Conservation (phyloP, 2,797 vertebrate species). For the Podarcis siculus region DNA sequence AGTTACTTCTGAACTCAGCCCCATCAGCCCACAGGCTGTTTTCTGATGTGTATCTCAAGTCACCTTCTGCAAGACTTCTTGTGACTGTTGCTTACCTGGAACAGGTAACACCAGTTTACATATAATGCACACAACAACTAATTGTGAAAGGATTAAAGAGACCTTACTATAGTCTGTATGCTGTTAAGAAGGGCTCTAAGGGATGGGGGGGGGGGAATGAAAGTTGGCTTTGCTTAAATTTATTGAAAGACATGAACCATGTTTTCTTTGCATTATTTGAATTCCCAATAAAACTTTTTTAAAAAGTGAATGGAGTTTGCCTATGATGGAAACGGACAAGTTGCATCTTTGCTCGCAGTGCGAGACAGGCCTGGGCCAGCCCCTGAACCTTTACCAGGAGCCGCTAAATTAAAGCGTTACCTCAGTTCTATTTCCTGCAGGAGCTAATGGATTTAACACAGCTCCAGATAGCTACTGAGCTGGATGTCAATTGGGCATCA, state of each 20-base stretch:
- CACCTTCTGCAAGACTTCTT: neutral
- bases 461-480: too few species aligned
- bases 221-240: neutral
- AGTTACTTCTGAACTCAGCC: neutral
- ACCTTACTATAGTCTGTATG: neutral
- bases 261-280: slow-evolving; percentile 1
- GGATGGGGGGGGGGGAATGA: neutral
- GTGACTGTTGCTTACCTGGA: neutral
- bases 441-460: too few species aligned
- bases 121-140: neutral
- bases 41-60: neutral
- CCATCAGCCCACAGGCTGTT: neutral
- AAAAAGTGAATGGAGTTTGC: neutral
- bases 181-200: neutral
- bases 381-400: too few species aligned
- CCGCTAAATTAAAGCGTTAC: too few species aligned
- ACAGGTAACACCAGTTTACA: neutral
- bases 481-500: too few species aligned
- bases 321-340: neutral
- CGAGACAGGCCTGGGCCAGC: too few species aligned
- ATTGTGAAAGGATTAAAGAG: neutral
- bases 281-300: slow-evolving; percentile 59
- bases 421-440: too few species aligned
- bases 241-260: slow-evolving; percentile 50
- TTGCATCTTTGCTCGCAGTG: neutral